phyloP scores from a whole-genome alignment of 2,113 vertebrate species.

The Heterotis niloticus region DNA sequence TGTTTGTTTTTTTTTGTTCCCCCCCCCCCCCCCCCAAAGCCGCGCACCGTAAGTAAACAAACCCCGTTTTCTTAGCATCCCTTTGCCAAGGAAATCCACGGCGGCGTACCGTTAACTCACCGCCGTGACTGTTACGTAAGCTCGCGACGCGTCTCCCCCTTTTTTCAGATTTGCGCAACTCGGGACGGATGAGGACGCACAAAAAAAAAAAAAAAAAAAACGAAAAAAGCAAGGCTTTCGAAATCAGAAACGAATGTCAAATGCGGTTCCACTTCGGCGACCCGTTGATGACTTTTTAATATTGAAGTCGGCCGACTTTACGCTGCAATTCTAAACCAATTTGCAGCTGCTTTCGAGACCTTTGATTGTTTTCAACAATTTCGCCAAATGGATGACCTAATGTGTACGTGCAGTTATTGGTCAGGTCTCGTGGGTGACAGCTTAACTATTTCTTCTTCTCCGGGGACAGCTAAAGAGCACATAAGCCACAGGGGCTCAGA shows the following conservation, averaged over 20 bases:
- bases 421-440: constrained; percentile 63
- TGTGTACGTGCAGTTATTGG: constrained; percentile 50
- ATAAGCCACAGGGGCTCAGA: constrained; percentile 58
- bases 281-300: constrained; percentile 49
- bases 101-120: too few relatives aligned
- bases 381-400: constrained; percentile 50
- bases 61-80: too few relatives aligned
- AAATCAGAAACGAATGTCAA: constrained; percentile 28
- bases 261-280: constrained; percentile 16
- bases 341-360: constrained; percentile 59
- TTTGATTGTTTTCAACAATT: constrained; percentile 60
- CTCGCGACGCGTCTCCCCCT: too few relatives aligned
- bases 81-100: too few relatives aligned
- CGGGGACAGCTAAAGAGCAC: constrained; percentile 56
- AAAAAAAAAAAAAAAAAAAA: too few relatives aligned
- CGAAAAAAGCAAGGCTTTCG: background rate
- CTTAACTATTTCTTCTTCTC: constrained; percentile 60
- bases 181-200: too few relatives aligned
- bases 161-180: too few relatives aligned
- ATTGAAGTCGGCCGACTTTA: constrained; percentile 60
- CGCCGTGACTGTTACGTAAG: too few relatives aligned
- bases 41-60: too few relatives aligned
- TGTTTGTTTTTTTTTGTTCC: background rate
- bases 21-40: too few relatives aligned
- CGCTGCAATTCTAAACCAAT: constrained; percentile 56